A percentile compares a stretch with the other conserved stretches of the same genome.
phyloP scores from a whole-genome alignment of 2,797 vertebrate species.

The Serranus cabrilla region DNA sequence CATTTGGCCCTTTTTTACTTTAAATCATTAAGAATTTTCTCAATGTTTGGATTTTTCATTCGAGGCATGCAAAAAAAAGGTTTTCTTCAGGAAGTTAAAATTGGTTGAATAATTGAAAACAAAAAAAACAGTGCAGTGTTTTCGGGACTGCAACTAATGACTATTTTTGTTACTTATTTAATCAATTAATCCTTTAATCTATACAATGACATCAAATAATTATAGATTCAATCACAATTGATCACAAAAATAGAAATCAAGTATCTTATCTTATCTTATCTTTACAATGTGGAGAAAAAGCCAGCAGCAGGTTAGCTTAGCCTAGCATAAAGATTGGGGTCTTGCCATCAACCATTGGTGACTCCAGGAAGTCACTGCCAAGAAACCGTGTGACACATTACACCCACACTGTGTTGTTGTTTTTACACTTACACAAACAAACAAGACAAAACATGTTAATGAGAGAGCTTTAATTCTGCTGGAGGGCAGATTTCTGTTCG shows the following conservation, averaged over 20 bases:
- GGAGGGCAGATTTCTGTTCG: not conserved
- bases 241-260: too few species aligned
- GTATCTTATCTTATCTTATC: too few species aligned
- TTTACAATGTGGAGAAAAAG: not conserved
- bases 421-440: not conserved
- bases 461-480: not conserved
- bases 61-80: too few species aligned
- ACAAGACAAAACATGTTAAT: not conserved
- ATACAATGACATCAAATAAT: not conserved
- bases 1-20: too few species aligned
- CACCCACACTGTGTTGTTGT: not conserved
- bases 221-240: not conserved
- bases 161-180: too few species aligned
- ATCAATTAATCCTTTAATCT: not conserved
- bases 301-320: not conserved
- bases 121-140: too few species aligned
- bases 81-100: too few species aligned
- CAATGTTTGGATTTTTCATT: too few species aligned
- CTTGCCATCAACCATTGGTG: conserved; percentile 18
- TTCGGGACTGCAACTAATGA: too few species aligned
- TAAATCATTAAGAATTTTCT: too few species aligned
- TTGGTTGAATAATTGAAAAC: too few species aligned
- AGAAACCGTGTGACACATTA: not conserved
- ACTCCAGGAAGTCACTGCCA: conserved; percentile 5
- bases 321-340: not conserved